phyloP scores from a whole-genome alignment of 2,888 invertebrate species.

The Mystacides longicornis region DNA sequence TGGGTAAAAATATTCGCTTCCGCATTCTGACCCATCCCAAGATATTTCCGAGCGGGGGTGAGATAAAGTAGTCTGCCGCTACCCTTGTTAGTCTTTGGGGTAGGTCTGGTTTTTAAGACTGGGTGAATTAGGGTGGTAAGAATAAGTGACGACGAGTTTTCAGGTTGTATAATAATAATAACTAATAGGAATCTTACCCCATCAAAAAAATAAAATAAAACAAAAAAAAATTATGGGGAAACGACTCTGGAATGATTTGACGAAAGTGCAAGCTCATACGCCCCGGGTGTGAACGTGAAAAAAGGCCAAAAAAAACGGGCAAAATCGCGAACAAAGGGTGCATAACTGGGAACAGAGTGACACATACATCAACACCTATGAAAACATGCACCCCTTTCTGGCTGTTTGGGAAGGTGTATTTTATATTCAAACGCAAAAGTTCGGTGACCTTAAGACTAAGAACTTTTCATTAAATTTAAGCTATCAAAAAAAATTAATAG shows the following conservation, averaged over 20 bases:
- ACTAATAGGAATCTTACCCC: neutral
- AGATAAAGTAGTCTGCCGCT: neutral
- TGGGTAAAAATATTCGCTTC: neutral
- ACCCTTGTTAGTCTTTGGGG: slow-evolving; percentile 17
- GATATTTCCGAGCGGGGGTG: neutral
- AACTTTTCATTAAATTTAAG: too few relatives aligned
- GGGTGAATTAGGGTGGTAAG: slow-evolving; percentile 16
- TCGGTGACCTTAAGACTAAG: too few relatives aligned
- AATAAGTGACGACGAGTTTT: neutral
- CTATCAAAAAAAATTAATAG: too few relatives aligned
- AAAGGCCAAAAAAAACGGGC: neutral
- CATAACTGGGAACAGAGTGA: too few relatives aligned
- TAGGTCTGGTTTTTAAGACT: slow-evolving; percentile 19
- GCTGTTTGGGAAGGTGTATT: too few relatives aligned
- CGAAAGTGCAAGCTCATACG: neutral
- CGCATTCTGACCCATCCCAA: neutral
- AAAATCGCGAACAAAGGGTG: too few relatives aligned
- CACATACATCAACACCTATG: too few relatives aligned
- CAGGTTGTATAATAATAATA: neutral
- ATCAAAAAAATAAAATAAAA: too few relatives aligned
- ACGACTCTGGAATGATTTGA: neutral
- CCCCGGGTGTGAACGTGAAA: neutral
- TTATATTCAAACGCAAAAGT: too few relatives aligned
- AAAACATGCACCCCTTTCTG: too few relatives aligned
- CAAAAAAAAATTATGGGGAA: too few relatives aligned